A percentile compares a stretch with the other conserved stretches of the same genome.
phyloP scores from a whole-genome alignment of 1,140 invertebrate species.

The Cecropterus lyciades region DNA sequence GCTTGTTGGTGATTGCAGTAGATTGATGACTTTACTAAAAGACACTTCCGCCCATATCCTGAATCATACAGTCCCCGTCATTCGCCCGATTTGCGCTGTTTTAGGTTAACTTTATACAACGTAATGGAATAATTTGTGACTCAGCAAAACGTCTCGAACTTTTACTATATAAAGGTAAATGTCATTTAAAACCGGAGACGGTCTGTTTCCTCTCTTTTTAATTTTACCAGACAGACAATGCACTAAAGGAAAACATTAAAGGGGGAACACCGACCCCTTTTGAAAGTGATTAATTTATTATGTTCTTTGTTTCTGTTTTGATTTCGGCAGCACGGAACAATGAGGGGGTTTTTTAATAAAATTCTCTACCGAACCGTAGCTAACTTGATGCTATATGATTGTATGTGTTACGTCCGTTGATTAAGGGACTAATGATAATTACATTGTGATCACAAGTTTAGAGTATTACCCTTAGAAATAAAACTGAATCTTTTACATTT shows the following conservation, averaged over 20 bases:
- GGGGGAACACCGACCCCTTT: conserved; percentile 73
- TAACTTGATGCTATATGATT: background rate
- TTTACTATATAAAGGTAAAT: conserved; percentile 55
- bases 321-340: conserved; percentile 60
- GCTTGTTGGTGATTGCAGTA: too few species aligned
- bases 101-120: too few species aligned
- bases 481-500: background rate
- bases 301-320: conserved; percentile 80
- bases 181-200: conserved; percentile 62
- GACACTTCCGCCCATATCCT: too few species aligned
- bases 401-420: background rate
- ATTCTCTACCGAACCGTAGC: background rate
- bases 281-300: conserved; percentile 81
- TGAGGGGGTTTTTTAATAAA: conserved; percentile 38
- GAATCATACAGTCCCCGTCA: too few species aligned
- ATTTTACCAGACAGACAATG: conserved; percentile 78
- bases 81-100: too few species aligned
- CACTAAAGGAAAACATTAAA: conserved; percentile 78
- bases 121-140: conserved; percentile 18
- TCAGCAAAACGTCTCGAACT: conserved; percentile 36
- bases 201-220: conserved; percentile 78
- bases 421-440: background rate
- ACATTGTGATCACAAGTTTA: background rate
- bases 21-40: too few species aligned
- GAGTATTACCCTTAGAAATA: too few species aligned